Base-by-base conservation (phyloP, 2,113 vertebrate genomes). In the Lamprotornis superbus region DNA sequence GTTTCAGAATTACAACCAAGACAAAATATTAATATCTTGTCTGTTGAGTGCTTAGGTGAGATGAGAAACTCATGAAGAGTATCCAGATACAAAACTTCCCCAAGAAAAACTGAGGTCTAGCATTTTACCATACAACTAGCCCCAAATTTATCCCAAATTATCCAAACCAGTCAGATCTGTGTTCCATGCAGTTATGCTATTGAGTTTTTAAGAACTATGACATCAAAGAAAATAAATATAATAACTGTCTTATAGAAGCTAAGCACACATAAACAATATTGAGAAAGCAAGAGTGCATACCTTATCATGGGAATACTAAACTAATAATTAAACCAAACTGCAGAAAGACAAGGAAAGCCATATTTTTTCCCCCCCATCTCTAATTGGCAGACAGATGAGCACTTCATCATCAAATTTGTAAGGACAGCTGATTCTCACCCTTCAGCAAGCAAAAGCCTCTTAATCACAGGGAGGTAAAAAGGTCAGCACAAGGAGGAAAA, bases 381-480 rank as follows among this genome's bases (percentile, higher is more conserved):
- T 56, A 87, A 76, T 5, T 78, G 35, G 49, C 46, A 75, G 60
- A 70, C 25, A 87, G 65, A 79, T 16, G 56, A 92, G 18, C 23
- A 84, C 13, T 46, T 82, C 83, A 69, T 39, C 63, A 82, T 35
- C 63, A 70, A 47, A 67, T 56, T 16, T 56, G 24, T 52, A 67
- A 89, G 65, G 77, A 78, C 83, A 95, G 89, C 69, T 92, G 91
- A 89, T 83, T 91, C 83, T 90, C 86, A 92, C 56, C 55, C 79
- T 83, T 81, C 73, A 60, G 42, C 68, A 78, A 75, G 60, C 35
- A 90, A 67, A 92, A 90, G 37, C 70, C 44, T 86, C 77, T 74
- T 75, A 75, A 84, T 78, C 80, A 84, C 31, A 67, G 28, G 1
- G 69, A 75, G 52, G 65, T 60, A 53, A 87, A 92, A 89, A 94